A percentile compares a stretch with the other conserved stretches of the same genome.
Conservation (phyloP, 2,113 vertebrate species). For the Eleginops maclovinus region DNA sequence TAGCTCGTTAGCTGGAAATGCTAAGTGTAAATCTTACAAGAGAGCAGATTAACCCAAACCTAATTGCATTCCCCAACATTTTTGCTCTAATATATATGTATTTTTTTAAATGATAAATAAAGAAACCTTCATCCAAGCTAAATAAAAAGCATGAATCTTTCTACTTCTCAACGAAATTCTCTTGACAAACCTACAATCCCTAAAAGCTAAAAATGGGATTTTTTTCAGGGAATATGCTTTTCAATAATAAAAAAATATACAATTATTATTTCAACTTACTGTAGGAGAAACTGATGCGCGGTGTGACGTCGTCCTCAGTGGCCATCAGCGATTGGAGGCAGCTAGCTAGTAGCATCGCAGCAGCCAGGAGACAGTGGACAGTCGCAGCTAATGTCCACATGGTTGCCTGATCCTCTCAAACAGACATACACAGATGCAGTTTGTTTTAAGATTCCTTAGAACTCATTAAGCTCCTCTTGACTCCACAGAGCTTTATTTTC, state of each 20-base stretch:
- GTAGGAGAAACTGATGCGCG: conserved; percentile 81
- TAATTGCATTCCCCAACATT: neutral
- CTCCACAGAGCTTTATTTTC: conserved; percentile 58
- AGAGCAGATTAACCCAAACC: neutral
- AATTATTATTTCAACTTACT: conserved; percentile 69
- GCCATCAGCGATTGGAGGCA: conserved; percentile 55
- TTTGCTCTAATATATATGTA: neutral
- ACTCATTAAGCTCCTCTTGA: conserved; percentile 65
- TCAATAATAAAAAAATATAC: neutral
- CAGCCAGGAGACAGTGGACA: conserved; percentile 55
- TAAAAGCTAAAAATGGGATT: neutral
- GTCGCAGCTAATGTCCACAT: conserved; percentile 68
- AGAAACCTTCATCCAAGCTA: neutral
- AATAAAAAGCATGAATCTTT: neutral
- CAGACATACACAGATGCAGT: conserved; percentile 29
- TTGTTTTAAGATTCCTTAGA: conserved; percentile 67
- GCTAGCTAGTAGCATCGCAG: conserved; percentile 64
- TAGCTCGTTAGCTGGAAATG: neutral
- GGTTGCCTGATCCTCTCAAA: conserved; percentile 56
- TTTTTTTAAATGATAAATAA: neutral
- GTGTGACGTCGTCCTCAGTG: conserved; percentile 78
- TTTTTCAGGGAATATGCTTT: too few relatives aligned
- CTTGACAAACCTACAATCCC: neutral
- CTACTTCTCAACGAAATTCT: too few relatives aligned
- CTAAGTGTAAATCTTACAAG: neutral